phyloP scores from a whole-genome alignment of 23 tunicate genomes.

The Halocynthia aurantium region DNA sequence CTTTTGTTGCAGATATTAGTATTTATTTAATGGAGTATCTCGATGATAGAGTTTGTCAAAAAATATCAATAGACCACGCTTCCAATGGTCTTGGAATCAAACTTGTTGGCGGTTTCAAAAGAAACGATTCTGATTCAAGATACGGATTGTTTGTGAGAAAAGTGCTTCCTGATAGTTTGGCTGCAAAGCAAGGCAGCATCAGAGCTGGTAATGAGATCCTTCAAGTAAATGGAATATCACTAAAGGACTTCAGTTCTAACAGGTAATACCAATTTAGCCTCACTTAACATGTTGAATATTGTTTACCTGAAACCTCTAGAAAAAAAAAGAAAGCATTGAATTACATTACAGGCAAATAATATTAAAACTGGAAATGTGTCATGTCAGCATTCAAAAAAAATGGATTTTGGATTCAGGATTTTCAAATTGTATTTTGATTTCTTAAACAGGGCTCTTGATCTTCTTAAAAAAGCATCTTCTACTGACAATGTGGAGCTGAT shows the following conservation, averaged over 20 bases:
- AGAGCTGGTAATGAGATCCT: constrained; percentile 54
- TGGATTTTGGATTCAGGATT: too few species aligned
- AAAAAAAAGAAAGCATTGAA: too few species aligned
- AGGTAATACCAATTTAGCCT: not conserved
- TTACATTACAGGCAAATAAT: too few species aligned
- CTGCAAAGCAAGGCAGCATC: constrained; percentile 1
- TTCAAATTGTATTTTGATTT: too few species aligned
- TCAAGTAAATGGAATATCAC: constrained; percentile 44
- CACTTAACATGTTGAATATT: too few species aligned
- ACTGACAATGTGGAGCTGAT: not conserved
- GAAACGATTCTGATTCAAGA: constrained; percentile 2
- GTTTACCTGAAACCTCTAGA: too few species aligned
- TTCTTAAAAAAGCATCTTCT: not conserved
- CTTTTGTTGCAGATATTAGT: too few species aligned
- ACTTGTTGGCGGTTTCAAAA: constrained; percentile 24
- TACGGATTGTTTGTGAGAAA: constrained; percentile 54
- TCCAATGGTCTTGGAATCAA: constrained; percentile 34
- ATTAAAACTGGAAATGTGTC: too few species aligned
- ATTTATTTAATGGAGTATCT: too few species aligned
- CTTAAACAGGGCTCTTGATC: not conserved
- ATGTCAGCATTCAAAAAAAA: too few species aligned
- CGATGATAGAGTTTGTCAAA: not conserved
- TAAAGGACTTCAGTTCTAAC: not conserved
- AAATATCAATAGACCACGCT: not conserved
- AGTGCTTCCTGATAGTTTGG: constrained; percentile 54